Base-by-base conservation (phyloP, 2,888 invertebrate species). In the Metalampra italica region DNA sequence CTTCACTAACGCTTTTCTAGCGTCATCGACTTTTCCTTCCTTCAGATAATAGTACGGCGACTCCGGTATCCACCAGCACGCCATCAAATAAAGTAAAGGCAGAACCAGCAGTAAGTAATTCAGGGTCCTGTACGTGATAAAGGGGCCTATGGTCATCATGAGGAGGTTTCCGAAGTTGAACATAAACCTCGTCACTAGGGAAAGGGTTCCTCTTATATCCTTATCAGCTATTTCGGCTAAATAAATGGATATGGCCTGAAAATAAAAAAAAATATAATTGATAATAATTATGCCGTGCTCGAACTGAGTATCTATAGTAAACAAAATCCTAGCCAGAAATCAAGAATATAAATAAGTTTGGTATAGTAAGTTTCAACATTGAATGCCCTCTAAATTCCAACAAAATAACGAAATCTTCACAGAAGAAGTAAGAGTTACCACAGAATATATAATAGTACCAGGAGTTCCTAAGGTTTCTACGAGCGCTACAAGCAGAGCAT, bases 41-140 rank as follows among this genome's bases (percentile, higher is more conserved):
- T 90, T 92, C 29, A 93, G 62, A 32, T 91, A 71, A 57, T 79
- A 92, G 59, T 92, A 91, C 0, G 92, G 92, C 0, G 91, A 91
- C 59, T 92, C 92, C 0, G 92, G 92, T 66, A 92, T 90, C 76
- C 89, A 90, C 48, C 78, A 71, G 55, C 91, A 91, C 0, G 75
- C 78, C 0, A 72, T 36, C 44, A 91, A 86, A 60, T 89, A 91
- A 1, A 78, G 53, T 0, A 87, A 49, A 0, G 91, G 91, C 7
- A 91, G 53, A 0, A 75, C 54, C 7, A 88, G 54, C 9, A 91
- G 72, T 50, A 83, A 68, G 47, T 83, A 87, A 76, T 91, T 70
- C 55, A 86, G 40, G 50, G 79, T 59, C 0, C 60, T 55, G 50
- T 81, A 90, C 0, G 82, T 63, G 0, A 89, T 66, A 45, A 82